Percentiles rank a stretch among this genome's conserved stretches.
Conservation (phyloP, 2,113 vertebrate species). For the Ellobius talpinus region DNA sequence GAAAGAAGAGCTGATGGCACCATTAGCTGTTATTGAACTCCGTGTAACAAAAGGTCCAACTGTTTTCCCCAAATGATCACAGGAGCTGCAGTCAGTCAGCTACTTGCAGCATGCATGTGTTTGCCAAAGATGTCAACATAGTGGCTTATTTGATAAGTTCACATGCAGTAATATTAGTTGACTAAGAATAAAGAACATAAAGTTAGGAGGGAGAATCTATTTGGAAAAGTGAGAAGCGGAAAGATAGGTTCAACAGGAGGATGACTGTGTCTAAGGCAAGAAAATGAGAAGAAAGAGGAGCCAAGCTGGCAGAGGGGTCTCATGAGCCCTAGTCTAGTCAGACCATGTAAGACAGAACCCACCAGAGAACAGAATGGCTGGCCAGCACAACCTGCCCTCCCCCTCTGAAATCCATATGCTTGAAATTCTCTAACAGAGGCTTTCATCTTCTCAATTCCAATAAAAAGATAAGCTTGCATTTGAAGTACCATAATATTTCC, state of each 20-base stretch:
- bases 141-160: neutral
- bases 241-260: neutral
- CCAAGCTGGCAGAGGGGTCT: neutral
- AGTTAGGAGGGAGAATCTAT: neutral
- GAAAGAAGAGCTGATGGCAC: neutral
- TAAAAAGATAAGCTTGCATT: conserved; percentile 4
- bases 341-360: neutral
- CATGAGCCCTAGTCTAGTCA: neutral
- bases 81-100: neutral
- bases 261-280: neutral
- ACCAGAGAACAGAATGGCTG: neutral
- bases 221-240: neutral
- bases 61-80: neutral
- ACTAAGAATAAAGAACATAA: neutral
- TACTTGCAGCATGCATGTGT: neutral
- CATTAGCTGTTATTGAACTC: neutral
- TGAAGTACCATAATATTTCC: conserved; percentile 13
- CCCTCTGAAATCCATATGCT: neutral
- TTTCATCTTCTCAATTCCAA: conserved; percentile 29
- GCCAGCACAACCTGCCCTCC: neutral
- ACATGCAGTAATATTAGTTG: neutral
- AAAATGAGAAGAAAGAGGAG: neutral
- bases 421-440: neutral
- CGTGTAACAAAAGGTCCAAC: neutral
- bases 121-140: neutral